Evolutionary conservation across 2,113 vertebrate species (phyloP).

Genomic region (Podiceps cristatus): DNA sequence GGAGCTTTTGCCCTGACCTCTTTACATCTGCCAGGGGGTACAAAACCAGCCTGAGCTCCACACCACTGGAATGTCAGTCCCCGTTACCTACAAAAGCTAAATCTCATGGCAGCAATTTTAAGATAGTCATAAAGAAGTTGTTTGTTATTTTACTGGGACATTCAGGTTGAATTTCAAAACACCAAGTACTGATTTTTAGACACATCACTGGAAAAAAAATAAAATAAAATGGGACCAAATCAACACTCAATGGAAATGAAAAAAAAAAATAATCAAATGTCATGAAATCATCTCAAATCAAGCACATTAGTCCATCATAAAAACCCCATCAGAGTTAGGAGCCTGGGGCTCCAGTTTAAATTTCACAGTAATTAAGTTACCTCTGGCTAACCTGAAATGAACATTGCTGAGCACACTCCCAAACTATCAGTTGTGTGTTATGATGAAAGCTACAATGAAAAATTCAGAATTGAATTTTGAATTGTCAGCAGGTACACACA

Average conservation of each 20-base stretch:
- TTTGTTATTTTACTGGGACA: neutral
- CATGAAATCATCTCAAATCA: neutral
- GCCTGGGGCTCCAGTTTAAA: neutral
- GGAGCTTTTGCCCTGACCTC: neutral
- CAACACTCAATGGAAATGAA: neutral
- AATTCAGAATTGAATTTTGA: neutral
- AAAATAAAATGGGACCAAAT: neutral
- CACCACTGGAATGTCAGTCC: neutral
- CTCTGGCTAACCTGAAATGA: neutral
- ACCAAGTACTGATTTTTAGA: neutral
- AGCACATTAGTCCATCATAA: neutral
- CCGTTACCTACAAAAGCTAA: neutral
- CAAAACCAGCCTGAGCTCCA: neutral
- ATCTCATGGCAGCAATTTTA: neutral
- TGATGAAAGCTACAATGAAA: neutral
- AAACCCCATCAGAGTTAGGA: neutral
- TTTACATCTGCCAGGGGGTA: neutral
- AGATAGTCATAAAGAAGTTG: neutral
- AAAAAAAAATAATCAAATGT: neutral
- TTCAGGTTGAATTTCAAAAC: neutral
- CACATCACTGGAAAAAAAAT: rapidly evolving
- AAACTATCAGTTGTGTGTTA: neutral
- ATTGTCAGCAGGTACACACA: neutral
- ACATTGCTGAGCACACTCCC: neutral
- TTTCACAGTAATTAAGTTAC: neutral